Evolutionary conservation across 2,113 vertebrate genomes (phyloP).

Genomic region (Columbina picui): DNA sequence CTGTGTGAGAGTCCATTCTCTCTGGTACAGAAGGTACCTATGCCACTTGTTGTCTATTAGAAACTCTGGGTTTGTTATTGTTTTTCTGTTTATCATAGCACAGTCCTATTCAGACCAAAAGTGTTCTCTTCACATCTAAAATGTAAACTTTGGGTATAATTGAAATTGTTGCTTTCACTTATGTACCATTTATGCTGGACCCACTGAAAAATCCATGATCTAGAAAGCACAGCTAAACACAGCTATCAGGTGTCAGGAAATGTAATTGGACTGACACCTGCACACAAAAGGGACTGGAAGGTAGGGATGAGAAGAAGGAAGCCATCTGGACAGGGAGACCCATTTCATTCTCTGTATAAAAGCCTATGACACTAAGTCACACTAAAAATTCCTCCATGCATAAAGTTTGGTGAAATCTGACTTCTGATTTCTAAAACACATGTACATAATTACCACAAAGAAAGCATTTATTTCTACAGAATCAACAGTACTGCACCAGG

Average conservation of each 20-base stretch:
- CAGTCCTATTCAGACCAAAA: neutral
- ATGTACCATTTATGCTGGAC: neutral
- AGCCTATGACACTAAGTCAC: neutral
- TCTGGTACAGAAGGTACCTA: neutral
- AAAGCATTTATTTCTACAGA: neutral
- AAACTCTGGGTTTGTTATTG: neutral
- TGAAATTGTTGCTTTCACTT: neutral
- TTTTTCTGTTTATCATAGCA: neutral
- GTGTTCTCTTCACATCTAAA: neutral
- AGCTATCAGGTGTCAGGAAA: conserved; percentile 4
- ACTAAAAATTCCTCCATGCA: neutral
- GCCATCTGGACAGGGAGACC: neutral
- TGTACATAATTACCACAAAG: neutral
- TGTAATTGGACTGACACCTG: neutral
- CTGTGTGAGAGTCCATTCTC: neutral
- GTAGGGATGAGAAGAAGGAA: neutral
- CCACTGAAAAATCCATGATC: neutral
- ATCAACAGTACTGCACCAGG: neutral
- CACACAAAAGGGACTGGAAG: neutral
- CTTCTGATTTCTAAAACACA: neutral
- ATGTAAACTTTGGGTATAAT: neutral
- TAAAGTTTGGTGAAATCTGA: neutral
- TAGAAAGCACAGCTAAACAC: neutral
- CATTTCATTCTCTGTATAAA: neutral
- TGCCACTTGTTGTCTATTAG: neutral